Evolutionary conservation across 2,888 invertebrate genomes (phyloP), one percentile per base, ranked within the genome.

Genomic region (Petrolisthes manimaculis): DNA sequence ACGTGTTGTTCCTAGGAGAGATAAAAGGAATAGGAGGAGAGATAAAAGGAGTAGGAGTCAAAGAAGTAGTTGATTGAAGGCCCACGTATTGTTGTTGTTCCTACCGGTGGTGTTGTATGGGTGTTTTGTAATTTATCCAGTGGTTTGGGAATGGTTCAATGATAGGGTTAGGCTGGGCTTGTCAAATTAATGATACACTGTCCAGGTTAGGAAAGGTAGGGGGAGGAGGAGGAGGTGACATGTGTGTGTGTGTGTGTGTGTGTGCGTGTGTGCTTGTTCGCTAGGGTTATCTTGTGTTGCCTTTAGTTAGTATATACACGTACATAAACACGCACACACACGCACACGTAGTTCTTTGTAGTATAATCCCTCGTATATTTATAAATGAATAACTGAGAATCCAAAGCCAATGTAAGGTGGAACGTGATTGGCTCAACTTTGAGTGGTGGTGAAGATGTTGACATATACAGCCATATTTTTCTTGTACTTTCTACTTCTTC

Each of bases 111-210:
- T 69, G 82, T 61, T 69, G 24, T 67, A 82, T 69, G 82, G 67
- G 82, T 51, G 53, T 51, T 18, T 37, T 82, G 82, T 82, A 82
- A 82, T 82, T 69, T 82, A 82, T 14, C 82, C 69, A 61, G 37
- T 53, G 82, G 71, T 71, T 69, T 18, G 51, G 53, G 82, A 55
- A n/a, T 53, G 53, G 82, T 69, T 37, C 82, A 82, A 82, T 82
- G 82, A 51, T 82, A 82, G 82, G 82, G 67, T 69, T 82, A 82
- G 69, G 67, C 82, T 51, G 67, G 67, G 51, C 24, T 69, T 82
- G 82, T 82, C 82, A 82, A 82, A 82, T 82, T 82, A 82, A 82
- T 82, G 82, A 82, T 82, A 82, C 51, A 82, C 69, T 53, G 69
- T 56, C 82, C 67, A 12, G 4, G 71, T n/a, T 14, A n/a, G 71